These are phyloP conservation scores for Chinchilla lanigera DNA, from an alignment of 2,113 vertebrate species.

Conservation along the genomic window DNA sequence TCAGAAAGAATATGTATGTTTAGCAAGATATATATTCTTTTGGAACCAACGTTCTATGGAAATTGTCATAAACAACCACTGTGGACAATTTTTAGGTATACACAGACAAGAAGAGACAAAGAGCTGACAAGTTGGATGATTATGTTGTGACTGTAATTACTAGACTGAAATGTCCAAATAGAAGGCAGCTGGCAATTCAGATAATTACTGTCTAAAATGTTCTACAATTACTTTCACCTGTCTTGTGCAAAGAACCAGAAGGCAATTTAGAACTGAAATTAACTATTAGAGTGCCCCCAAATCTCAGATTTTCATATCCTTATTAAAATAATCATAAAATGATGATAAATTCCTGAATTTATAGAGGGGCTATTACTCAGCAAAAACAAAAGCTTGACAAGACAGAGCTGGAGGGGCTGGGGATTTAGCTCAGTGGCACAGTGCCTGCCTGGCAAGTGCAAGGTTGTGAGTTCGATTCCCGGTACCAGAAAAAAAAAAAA, in stretches of 20 bases:
- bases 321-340: neutral
- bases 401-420: no score
- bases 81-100: neutral
- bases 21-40: neutral
- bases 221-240: neutral
- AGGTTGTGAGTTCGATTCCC: no score
- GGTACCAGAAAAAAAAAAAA: no score
- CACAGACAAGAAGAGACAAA: neutral
- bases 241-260: neutral
- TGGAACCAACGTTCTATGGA: neutral
- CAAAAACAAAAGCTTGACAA: neutral
- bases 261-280: neutral
- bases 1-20: neutral
- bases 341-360: neutral
- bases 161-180: neutral
- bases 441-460: no score
- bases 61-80: neutral
- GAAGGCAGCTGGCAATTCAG: neutral
- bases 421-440: no score
- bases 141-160: neutral
- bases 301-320: neutral
- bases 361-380: neutral
- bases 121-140: neutral
- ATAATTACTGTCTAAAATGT: neutral
- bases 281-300: neutral